Evolutionary conservation across 2,888 invertebrate genomes (phyloP).

Genomic region (Liopterus haemorrhoidalis): DNA sequence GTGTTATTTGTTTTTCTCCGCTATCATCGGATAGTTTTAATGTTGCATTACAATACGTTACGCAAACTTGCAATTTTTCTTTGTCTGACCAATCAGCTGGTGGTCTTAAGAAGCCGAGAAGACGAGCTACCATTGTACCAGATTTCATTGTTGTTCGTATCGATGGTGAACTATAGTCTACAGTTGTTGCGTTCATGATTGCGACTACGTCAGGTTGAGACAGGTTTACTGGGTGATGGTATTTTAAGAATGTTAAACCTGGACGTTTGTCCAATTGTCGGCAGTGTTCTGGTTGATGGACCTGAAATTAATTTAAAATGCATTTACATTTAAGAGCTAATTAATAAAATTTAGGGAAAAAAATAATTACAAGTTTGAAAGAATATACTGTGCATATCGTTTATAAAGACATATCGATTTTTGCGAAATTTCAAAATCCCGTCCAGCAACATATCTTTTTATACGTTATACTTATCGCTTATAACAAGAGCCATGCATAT

Average conservation of each 20-base stretch:
- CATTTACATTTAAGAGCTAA: slow-evolving; percentile 40
- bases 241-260: slow-evolving; percentile 82
- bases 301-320: slow-evolving; percentile 63
- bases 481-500: too few relatives aligned
- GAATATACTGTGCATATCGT: too few relatives aligned
- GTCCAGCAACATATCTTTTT: too few relatives aligned
- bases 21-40: slow-evolving; percentile 51
- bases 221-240: slow-evolving; percentile 80
- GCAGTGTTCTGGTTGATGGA: slow-evolving; percentile 63
- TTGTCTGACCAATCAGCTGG: slow-evolving; percentile 65
- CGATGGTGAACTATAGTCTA: slow-evolving; percentile 67
- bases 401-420: too few relatives aligned
- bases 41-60: slow-evolving; percentile 69
- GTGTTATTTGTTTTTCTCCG: slow-evolving; percentile 50
- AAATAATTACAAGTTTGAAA: too few relatives aligned
- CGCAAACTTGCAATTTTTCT: slow-evolving; percentile 70
- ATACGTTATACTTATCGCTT: too few relatives aligned
- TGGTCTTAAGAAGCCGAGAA: slow-evolving; percentile 77
- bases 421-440: too few relatives aligned
- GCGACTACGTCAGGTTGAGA: slow-evolving; percentile 83
- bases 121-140: slow-evolving; percentile 69
- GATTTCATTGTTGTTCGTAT: slow-evolving; percentile 63
- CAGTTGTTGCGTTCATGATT: slow-evolving; percentile 79
- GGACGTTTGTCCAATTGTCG: slow-evolving; percentile 73
- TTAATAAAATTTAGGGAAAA: too few relatives aligned